Evolutionary conservation across 2,888 invertebrate genomes (phyloP), one percentile per base, ranked within the genome.

Genomic region (Odontocerum albicorne): DNA sequence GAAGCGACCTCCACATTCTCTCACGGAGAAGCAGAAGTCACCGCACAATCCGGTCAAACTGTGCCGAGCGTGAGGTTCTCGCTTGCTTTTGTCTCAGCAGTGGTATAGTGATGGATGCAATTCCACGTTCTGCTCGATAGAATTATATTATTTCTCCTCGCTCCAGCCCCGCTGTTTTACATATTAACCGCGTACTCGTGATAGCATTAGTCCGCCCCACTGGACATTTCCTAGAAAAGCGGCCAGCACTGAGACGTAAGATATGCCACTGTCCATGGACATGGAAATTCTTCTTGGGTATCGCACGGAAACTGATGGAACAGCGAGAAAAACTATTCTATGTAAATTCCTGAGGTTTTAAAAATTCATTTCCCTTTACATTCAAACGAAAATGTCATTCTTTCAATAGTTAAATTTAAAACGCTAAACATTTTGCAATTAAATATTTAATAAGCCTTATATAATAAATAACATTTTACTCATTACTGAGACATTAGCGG

Each of bases 181-280:
- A 58, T 58, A 58, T 58, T 49, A 59, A 59, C 55, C 51, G 52
- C 52, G 51, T 36, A 49, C 49, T 59, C 57, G 57, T 58, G 57
- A 58, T 57, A 49, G 46, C 52, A 32, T 42, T 39, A 40, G 40
- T 36, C 46, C 46, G 47, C 36, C 38, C n/a, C 15, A 33, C 49
- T 20, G 33, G 35, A 13, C 6, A 40, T 12, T 40, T 40, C 40
- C 40, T 40, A 40, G 36, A 32, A 45, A 33, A 33, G 19, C 35
- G 35, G 15, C 22, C 13, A 19, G n/a, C 16, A 4, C 19, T 17
- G 38, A 1, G 38, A 6, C 15, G n/a, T 4, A 15, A 2, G 46
- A 8, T 12, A 32, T 4, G 16, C 17, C 20, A 27, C 12, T 35
- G 15, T 20, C 16, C 21, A 32, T n/a, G 38, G 4, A 21, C 21